Evolutionary conservation across 1,140 invertebrate genomes (phyloP).

Genomic region (Linepithema humile): DNA sequence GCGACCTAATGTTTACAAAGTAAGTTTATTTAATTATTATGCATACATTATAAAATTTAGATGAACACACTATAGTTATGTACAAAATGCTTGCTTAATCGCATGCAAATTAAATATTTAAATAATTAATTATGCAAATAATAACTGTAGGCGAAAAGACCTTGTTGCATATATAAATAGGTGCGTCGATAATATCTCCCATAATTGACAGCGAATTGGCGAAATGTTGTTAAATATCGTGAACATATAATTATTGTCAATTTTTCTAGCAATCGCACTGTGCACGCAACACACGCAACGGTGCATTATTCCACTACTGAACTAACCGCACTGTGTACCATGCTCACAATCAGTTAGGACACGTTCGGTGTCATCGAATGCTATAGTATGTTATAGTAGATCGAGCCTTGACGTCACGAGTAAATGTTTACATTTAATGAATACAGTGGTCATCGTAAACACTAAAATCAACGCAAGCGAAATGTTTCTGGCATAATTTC

Average conservation of each 20-base stretch:
- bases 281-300: background rate
- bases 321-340: background rate
- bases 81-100: background rate
- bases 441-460: slow-evolving; percentile 31
- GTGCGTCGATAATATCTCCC: background rate
- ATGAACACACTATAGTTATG: background rate
- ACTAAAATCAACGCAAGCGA: background rate
- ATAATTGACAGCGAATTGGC: background rate
- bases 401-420: slow-evolving; percentile 5
- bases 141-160: background rate
- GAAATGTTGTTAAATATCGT: background rate
- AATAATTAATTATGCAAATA: slow-evolving; percentile 13
- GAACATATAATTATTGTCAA: background rate
- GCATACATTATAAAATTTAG: background rate
- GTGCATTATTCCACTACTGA: slow-evolving; percentile 5
- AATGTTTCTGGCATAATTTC: slow-evolving; percentile 23
- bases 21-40: background rate
- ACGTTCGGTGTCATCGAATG: background rate
- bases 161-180: background rate
- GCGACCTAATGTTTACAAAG: background rate
- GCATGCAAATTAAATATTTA: background rate
- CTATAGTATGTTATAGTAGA: background rate
- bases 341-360: slow-evolving; percentile 11
- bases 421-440: slow-evolving; percentile 43
- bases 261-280: background rate